Base-by-base conservation (phyloP, 2,888 invertebrate genomes). In the Sphaerophoria rueppellii region DNA sequence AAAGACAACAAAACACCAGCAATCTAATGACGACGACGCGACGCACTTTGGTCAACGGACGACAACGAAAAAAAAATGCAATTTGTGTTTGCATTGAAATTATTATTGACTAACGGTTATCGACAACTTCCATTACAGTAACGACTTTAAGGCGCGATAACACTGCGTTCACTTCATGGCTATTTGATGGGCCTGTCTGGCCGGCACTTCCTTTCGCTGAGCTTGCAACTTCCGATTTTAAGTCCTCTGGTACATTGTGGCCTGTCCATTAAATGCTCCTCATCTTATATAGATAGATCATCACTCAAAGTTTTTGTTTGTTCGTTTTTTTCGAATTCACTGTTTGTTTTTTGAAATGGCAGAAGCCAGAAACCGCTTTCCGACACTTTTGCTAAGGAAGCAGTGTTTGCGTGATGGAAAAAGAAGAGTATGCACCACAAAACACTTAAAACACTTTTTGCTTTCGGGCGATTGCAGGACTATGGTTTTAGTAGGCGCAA, bases 271-370 rank as follows among this genome's bases (percentile, higher is more conserved):
- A 83, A 83, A 79, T 71, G 72, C 43, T 69, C 63, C 46, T 75
- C 83, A 65, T 73, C 69, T 72, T 63, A 70, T n/a, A n/a, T n/a
- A n/a, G n/a, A n/a, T 72, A 75, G 75, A 70, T 83, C 75, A 80
- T 83, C 83, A 80, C 50, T 79, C 75, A 75, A 71, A 35, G 37
- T 75, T 70, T 46, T 32, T 55, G 48, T 81, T 54, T 46, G 16
- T 35, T 37, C 11, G 61, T 40, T 16, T 16, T 9, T 70, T 70
- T 60, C 37, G 16, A 37, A 40, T 40, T 40, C 9, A 7, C 4
- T 40, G 40, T 40, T 40, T 43, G 70, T 60, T 54, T 37, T 52
- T 54, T 43, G 12, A 5, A 52, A 40, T 43, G 24, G 65, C 9
- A 32, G 37, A 32, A 14, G 24, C 40, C 60, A 43, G 24, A 46